These are phyloP conservation scores for Phycodurus eques DNA, from an alignment of 2,113 vertebrate genomes.

Conservation along the genomic window DNA sequence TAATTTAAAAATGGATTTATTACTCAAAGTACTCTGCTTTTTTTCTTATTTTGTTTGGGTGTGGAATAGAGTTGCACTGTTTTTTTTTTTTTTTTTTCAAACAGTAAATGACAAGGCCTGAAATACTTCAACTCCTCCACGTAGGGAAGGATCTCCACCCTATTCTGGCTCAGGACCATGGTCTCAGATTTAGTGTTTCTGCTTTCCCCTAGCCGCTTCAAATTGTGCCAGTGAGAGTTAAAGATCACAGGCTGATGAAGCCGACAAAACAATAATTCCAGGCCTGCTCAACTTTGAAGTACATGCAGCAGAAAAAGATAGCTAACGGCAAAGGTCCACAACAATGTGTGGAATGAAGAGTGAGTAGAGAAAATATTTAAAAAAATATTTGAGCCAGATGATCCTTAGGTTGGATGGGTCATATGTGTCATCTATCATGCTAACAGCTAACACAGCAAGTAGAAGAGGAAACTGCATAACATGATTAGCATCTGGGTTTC, in stretches of 20 bases:
- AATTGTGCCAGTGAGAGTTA: conserved; percentile 17
- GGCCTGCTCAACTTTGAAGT: background rate
- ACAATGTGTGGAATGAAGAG: background rate
- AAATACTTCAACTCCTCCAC: conserved; percentile 50
- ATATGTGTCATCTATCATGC: background rate
- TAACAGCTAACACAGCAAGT: background rate
- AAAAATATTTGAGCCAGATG: background rate
- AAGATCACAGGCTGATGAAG: background rate
- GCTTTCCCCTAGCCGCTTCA: conserved; percentile 48
- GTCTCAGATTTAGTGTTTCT: conserved; percentile 45
- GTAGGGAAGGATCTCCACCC: background rate
- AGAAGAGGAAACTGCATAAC: background rate
- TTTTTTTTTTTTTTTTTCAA: conserved; percentile 42
- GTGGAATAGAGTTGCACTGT: background rate
- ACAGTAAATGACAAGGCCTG: conserved; percentile 6
- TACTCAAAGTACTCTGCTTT: conserved; percentile 54
- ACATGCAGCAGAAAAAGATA: background rate
- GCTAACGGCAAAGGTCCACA: background rate
- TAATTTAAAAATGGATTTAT: conserved; percentile 68
- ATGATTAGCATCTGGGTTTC: background rate
- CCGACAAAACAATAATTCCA: background rate
- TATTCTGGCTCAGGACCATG: background rate
- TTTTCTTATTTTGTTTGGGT: conserved; percentile 15
- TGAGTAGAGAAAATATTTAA: background rate
- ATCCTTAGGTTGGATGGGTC: background rate